These are phyloP conservation scores for Ophion ellenae DNA, from an alignment of 2,888 invertebrate species.

Conservation along the genomic window DNA sequence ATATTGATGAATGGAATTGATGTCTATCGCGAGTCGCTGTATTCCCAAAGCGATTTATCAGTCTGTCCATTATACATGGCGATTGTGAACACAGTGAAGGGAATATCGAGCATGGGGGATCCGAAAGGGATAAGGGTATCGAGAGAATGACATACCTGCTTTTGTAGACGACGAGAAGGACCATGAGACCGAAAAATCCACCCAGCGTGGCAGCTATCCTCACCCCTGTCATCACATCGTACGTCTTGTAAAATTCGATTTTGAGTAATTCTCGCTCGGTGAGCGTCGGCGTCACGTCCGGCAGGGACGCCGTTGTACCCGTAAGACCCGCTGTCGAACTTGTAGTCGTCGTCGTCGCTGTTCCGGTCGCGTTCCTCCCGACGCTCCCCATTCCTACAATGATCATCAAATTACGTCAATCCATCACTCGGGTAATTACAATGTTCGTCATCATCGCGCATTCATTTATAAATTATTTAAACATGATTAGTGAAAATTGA, in stretches of 20 bases:
- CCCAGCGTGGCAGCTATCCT: conserved; percentile 96
- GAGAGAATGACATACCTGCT: conserved; percentile 84
- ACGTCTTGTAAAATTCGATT: conserved; percentile 94
- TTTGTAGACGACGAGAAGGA: conserved; percentile 95
- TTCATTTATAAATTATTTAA: background rate
- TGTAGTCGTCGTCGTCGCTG: conserved; percentile 82
- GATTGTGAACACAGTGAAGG: too few species aligned
- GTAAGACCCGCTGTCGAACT: conserved; percentile 80
- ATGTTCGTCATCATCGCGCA: background rate
- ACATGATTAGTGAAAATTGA: background rate
- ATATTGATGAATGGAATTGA: too few species aligned
- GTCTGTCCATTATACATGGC: too few species aligned
- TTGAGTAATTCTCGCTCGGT: conserved; percentile 89
- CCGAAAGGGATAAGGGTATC: background rate
- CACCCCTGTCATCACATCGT: conserved; percentile 97
- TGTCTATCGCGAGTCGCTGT: too few species aligned
- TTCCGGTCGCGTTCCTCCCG: conserved; percentile 82
- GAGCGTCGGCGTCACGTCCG: conserved; percentile 81
- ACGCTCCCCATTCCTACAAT: conserved; percentile 79
- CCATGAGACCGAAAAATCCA: conserved; percentile 96
- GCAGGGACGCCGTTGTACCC: conserved; percentile 85
- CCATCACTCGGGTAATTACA: background rate
- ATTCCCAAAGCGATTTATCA: too few species aligned
- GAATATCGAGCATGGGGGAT: too few species aligned
- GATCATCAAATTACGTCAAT: conserved; percentile 16